Base-by-base conservation (phyloP, 2,888 invertebrate genomes). In the Phasia obesa region DNA sequence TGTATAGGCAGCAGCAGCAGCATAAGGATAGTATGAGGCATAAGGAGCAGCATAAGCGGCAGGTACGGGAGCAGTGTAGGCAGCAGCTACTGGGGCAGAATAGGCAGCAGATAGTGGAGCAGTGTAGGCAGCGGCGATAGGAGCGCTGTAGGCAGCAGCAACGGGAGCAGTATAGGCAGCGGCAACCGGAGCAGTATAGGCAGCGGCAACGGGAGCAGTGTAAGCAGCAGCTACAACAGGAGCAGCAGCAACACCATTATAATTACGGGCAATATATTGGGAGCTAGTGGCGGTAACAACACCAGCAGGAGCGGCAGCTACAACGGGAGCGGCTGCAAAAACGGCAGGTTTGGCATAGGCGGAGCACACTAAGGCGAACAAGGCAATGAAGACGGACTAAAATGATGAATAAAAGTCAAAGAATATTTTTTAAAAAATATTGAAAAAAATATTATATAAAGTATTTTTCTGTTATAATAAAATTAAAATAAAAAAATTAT, bases 221-320 rank as follows among this genome's bases (percentile, higher is more conserved):
- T 87, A 87, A 1, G 87, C 88, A 42, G 88, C 88, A 35, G 89
- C 53, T 86, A 93, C 93, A 0, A 94, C 93, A 0, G 94, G 94
- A 25, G 87, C 86, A 21, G 87, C 79, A 74, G 87, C 87, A 59
- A 88, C 69, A 51, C 87, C 87, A 85, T 88, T 87, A 44, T 86
- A 87, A 64, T 88, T 87, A 27, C 87, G 86, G 4, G 92, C 89
- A 83, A 92, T 90, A 19, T 93, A 93, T 65, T 87, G 87, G 2
- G 85, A 86, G 62, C 87, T 87, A 4, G 86, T 85, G 6, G 87
- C 87, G 25, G 87, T 87, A 15, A 87, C 86, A 17, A 93, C 87
- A 11, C 93, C 93, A 86, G 84, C 82, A 17, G 86, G 84, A 3
- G 84, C 85, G 5, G 84, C 84, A 44, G 81, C 84, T 35, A 84